These are phyloP conservation scores for Papilio xuthus DNA, from an alignment of 1,140 invertebrate genomes.

Conservation along the genomic window DNA sequence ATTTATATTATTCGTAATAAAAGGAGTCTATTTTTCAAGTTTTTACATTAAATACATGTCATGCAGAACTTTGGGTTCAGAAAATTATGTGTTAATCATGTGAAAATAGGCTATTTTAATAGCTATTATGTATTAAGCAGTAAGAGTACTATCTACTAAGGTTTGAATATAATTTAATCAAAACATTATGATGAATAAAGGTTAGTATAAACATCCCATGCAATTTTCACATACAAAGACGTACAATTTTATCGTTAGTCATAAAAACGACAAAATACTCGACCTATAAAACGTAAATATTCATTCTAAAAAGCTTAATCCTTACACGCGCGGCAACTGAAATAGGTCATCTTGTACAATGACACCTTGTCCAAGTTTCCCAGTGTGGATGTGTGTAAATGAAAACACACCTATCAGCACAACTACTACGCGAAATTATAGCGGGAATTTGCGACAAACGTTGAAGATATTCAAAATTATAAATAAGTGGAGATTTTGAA, in stretches of 20 bases:
- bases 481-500: neutral
- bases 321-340: neutral
- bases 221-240: neutral
- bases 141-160: neutral
- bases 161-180: neutral
- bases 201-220: neutral
- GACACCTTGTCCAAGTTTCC: slow-evolving; percentile 22
- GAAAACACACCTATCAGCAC: neutral
- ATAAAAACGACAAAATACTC: slow-evolving; percentile 10
- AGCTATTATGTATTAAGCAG: neutral
- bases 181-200: neutral
- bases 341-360: slow-evolving; percentile 33
- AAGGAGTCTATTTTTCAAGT: too few species aligned
- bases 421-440: slow-evolving; percentile 12
- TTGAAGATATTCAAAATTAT: neutral
- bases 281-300: slow-evolving; percentile 18
- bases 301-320: neutral
- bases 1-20: too few species aligned
- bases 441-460: slow-evolving; percentile 2
- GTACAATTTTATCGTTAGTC: neutral
- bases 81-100: too few species aligned
- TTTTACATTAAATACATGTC: too few species aligned
- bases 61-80: too few species aligned
- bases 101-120: too few species aligned
- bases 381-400: neutral